A percentile compares a stretch with the other conserved stretches of the same genome.
These are phyloP conservation scores for Microtus montanus DNA, from an alignment of 2,113 vertebrate genomes.

Conservation along the genomic window DNA sequence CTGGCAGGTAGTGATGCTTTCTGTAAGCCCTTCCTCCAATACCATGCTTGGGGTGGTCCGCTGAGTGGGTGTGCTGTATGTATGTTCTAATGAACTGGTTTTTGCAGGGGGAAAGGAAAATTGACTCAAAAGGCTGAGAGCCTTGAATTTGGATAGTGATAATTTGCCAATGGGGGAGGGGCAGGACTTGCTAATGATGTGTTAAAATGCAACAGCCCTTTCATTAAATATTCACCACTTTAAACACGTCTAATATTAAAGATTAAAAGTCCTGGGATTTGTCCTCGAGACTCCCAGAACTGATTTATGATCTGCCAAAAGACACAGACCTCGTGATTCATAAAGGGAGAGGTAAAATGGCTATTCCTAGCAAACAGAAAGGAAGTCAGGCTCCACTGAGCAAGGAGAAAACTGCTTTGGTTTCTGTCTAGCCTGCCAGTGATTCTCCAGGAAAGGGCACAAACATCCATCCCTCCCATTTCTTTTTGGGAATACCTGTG, in stretches of 20 bases:
- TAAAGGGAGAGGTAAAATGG: slow-evolving; percentile 81
- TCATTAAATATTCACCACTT: slow-evolving; percentile 89
- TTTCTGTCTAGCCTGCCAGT: background rate
- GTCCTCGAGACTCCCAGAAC: slow-evolving; percentile 83
- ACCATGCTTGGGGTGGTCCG: background rate
- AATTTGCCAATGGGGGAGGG: slow-evolving; percentile 1
- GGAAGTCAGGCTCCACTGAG: background rate
- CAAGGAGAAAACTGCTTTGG: background rate
- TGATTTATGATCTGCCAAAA: slow-evolving; percentile 92
- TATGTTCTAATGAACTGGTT: background rate
- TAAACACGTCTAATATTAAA: slow-evolving; percentile 87
- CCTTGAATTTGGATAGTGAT: slow-evolving; percentile 54
- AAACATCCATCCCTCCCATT: background rate
- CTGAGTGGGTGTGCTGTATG: background rate
- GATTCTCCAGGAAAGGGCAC: background rate
- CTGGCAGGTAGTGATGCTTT: background rate
- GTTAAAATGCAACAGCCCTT: slow-evolving; percentile 86
- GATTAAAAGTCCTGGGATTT: slow-evolving; percentile 88
- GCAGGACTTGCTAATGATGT: slow-evolving; percentile 81
- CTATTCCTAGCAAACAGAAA: slow-evolving; percentile 73
- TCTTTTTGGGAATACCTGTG: background rate
- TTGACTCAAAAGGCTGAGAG: background rate
- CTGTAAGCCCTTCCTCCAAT: background rate
- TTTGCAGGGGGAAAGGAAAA: slow-evolving; percentile 41
- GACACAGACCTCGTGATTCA: slow-evolving; percentile 87